Percentiles rank a stretch among this genome's conserved stretches.
Evolutionary conservation across 2,888 invertebrate genomes (phyloP).

Genomic region (Oscheius sp.): DNA sequence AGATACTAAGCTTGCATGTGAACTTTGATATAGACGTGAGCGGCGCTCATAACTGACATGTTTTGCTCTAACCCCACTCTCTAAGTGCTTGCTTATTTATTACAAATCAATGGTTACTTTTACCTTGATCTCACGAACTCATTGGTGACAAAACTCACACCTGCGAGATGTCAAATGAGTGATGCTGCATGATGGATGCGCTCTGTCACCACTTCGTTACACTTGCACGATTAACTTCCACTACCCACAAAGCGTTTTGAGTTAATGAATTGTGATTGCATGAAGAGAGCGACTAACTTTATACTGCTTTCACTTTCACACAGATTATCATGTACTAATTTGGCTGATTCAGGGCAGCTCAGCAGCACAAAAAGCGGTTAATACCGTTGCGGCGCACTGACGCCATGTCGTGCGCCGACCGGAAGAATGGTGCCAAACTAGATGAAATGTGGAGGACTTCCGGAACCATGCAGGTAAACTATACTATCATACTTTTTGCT

Average conservation of each 20-base stretch:
- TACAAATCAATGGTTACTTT: neutral
- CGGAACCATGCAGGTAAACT: conserved; percentile 38
- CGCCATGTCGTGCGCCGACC: conserved; percentile 71
- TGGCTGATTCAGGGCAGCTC: conserved; percentile 63
- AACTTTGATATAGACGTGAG: neutral
- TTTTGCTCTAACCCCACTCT: conserved; percentile 6
- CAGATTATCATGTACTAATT: neutral
- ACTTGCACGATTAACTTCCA: conserved; percentile 21
- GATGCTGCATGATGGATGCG: conserved; percentile 30
- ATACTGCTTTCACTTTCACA: neutral
- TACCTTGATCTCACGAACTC: neutral
- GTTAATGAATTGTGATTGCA: conserved; percentile 5
- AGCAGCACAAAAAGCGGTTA: conserved; percentile 73
- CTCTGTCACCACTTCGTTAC: conserved; percentile 33
- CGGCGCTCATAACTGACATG: neutral
- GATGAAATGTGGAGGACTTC: conserved; percentile 66
- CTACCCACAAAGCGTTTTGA: conserved; percentile 12
- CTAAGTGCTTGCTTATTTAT: conserved; percentile 2
- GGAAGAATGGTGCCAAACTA: conserved; percentile 62
- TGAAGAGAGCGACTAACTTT: conserved; percentile 1
- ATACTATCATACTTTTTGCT: neutral
- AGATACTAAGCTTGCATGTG: neutral
- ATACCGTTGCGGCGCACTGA: conserved; percentile 71
- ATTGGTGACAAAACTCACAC: conserved; percentile 20
- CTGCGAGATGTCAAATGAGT: conserved; percentile 24